Evolutionary conservation across 2,113 vertebrate species (phyloP), one percentile per base, ranked within the genome.

Genomic region (Pangasianodon hypophthalmus): DNA sequence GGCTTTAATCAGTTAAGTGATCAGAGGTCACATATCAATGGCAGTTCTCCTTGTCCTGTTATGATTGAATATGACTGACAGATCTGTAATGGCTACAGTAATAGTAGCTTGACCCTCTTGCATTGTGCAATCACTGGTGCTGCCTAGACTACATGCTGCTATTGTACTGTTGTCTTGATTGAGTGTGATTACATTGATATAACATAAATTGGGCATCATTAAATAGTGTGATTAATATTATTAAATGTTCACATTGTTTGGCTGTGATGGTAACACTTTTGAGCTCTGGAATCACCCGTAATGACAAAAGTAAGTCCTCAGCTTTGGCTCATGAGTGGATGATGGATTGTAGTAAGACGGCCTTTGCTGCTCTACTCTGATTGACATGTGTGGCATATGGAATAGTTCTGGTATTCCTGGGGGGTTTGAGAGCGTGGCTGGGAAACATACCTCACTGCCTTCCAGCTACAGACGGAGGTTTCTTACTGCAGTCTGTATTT

Each of bases 301-400:
- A 95, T 95, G 95, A 94, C 96, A 96, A 96, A 89, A 97, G 95
- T 94, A 90, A 91, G 91, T 90, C 84, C 88, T 64, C 44, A 84
- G 50, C 79, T 88, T 88, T 88, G 80, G 84, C 64, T 87, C 64
- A 75, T 58, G 85, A 89, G 77, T 83, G 88, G 89, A 71, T 89
- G 92, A 90, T 91, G 85, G 86, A 92, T 90, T 90, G 82, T 85
- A 69, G 85, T 82, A 77, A 52, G 87, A 94, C 96, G 93, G 96
- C 96, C 95, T 97, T 96, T 95, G 94, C 96, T 95, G 96, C 96
- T 96, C 95, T 94, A 93, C 94, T 96, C 95, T 97, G 97, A 98
- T 97, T 98, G 97, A 97, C 97, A 97, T 96, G 96, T 93, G 96
- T 97, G 97, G 97, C 97, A 97, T 97, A 97, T 97, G 97, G 97